These are phyloP conservation scores for Camponotus vicinus DNA, from an alignment of 1,140 invertebrate genomes.

Conservation along the genomic window DNA sequence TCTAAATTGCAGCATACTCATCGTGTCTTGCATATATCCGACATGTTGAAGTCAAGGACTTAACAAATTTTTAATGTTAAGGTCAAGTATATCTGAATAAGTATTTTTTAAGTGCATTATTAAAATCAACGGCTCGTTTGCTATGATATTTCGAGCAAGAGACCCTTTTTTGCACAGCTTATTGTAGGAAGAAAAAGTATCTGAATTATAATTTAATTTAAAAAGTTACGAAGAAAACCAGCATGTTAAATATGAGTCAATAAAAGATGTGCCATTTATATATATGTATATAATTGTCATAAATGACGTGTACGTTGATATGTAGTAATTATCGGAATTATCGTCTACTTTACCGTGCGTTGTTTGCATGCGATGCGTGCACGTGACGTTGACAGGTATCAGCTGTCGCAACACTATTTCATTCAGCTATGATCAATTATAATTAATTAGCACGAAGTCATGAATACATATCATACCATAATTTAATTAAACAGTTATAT, in stretches of 20 bases:
- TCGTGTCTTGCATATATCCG: background rate
- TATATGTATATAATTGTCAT: conserved; percentile 8
- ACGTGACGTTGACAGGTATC: conserved; percentile 5
- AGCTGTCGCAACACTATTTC: conserved; percentile 20
- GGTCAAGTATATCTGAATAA: conserved; percentile 15
- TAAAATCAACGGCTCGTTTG: background rate
- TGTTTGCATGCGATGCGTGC: background rate
- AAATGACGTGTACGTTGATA: conserved; percentile 23
- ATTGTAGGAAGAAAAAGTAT: background rate
- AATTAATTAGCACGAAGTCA: conserved; percentile 21
- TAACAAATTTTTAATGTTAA: conserved; percentile 46
- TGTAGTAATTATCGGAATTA: conserved; percentile 12
- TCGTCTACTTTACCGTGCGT: background rate
- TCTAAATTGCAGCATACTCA: background rate
- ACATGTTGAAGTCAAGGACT: background rate
- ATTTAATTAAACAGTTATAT: background rate
- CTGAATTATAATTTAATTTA: background rate
- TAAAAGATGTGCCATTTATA: background rate
- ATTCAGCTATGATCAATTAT: conserved; percentile 9
- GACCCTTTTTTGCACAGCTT: background rate
- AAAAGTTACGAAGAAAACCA: background rate
- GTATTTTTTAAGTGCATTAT: background rate
- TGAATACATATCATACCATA: background rate
- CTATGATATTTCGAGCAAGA: background rate
- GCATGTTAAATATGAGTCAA: conserved; percentile 23